A percentile compares a stretch with the other conserved stretches of the same genome.
These are phyloP conservation scores for Paelopatides confundens DNA, from an alignment of 53 echinoderm and acorn worm genomes.

Conservation along the genomic window DNA sequence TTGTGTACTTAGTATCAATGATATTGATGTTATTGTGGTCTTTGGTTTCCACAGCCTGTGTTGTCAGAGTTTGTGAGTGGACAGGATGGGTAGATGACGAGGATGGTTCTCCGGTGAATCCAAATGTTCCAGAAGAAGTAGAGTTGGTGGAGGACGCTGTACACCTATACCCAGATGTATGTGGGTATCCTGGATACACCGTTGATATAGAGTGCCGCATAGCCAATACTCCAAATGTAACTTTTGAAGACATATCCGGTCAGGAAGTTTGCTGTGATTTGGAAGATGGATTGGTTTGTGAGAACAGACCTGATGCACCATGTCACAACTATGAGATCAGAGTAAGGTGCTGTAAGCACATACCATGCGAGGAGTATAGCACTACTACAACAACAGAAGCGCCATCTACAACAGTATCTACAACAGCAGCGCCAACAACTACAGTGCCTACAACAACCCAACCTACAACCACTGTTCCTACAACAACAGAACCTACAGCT, in stretches of 20 bases:
- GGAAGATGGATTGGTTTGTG: slow-evolving; percentile 26
- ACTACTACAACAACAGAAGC: neutral
- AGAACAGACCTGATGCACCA: neutral
- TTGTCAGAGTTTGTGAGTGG: slow-evolving; percentile 23
- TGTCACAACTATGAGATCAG: slow-evolving; percentile 18
- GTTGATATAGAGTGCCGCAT: slow-evolving; percentile 32
- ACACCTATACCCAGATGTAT: neutral
- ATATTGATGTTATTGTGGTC: neutral
- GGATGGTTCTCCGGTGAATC: neutral
- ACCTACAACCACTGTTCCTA: neutral
- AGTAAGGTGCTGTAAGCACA: slow-evolving; percentile 3
- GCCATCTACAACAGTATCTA: neutral
- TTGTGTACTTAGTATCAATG: too few species aligned
- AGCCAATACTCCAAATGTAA: neutral
- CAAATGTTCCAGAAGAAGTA: neutral
- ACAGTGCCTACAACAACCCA: neutral
- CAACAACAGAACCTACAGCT: neutral
- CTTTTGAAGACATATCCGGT: slow-evolving; percentile 39
- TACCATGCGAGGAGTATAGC: slow-evolving; percentile 10
- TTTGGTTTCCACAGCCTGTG: neutral
- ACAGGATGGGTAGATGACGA: slow-evolving; percentile 28
- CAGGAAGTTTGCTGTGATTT: slow-evolving; percentile 25
- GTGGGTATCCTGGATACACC: neutral
- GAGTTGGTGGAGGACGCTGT: neutral
- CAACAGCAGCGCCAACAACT: neutral